Conservation (phyloP, 1,140 invertebrate genomes). For the Andrena cerasifolii region DNA sequence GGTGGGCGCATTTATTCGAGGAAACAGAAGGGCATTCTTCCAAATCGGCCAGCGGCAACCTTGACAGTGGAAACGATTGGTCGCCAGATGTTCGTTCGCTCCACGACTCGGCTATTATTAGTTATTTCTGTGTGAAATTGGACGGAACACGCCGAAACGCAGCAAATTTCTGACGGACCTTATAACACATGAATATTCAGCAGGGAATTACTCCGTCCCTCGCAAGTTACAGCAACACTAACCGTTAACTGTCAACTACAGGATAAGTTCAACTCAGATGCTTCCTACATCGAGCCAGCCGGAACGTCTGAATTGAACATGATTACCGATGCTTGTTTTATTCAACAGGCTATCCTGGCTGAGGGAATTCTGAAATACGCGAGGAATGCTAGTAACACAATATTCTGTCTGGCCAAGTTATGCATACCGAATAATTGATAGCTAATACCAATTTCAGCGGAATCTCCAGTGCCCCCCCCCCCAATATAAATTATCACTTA, state of each 20-base stretch:
- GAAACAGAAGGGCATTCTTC: constrained; percentile 17
- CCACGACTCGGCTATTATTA: constrained; percentile 31
- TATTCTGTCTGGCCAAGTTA: too few species aligned
- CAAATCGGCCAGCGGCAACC: not conserved
- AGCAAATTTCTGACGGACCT: constrained; percentile 18
- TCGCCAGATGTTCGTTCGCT: constrained; percentile 22
- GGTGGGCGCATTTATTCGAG: not conserved
- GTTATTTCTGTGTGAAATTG: constrained; percentile 26
- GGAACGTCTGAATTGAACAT: not conserved
- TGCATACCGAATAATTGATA: not conserved
- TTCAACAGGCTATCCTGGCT: too few species aligned
- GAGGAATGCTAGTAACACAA: too few species aligned
- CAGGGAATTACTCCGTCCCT: constrained; percentile 27
- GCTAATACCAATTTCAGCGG: too few species aligned
- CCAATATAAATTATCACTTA: too few species aligned
- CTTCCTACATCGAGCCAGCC: not conserved
- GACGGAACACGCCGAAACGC: constrained; percentile 11
- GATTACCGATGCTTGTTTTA: not conserved
- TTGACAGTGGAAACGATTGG: constrained; percentile 31
- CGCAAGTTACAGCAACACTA: constrained; percentile 20
- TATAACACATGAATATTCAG: constrained; percentile 35
- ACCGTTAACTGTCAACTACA: constrained; percentile 21
- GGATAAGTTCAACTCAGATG: not conserved
- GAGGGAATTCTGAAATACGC: too few species aligned
- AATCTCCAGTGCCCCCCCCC: too few species aligned